Base-by-base conservation (phyloP, 2,888 invertebrate genomes). In the Amaurobius ferox region DNA sequence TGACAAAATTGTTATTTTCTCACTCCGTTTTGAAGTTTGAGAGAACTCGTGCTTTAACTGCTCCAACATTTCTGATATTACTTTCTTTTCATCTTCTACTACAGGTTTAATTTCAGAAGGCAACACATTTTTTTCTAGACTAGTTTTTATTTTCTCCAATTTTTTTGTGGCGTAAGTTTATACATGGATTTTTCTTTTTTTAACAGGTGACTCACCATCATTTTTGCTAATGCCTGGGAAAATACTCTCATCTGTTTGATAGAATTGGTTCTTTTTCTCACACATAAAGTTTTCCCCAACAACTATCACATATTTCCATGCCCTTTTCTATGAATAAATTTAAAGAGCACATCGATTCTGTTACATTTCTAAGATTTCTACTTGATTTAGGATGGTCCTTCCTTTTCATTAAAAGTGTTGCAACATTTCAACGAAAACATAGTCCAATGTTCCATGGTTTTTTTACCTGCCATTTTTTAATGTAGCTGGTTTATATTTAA, bases 221-320 rank as follows among this genome's bases (percentile, higher is more conserved):
- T 2, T 44, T 44, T 13, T 44, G 2, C 44, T 44, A 11, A 44
- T 44, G n/a, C 6, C n/a, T 44, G 44, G n/a, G 6, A 35, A 7
- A n/a, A n/a, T n/a, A n/a, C n/a, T n/a, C n/a, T n/a, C n/a, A n/a
- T n/a, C n/a, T n/a, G n/a, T n/a, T n/a, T 55, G 19, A 5, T n/a
- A 6, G 5, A 55, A 19, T n/a, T 62, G 2, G 16, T 62, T 3
- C 62, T 29, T 23, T 23, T 16, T 29, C 16, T 62, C 62, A 23
- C 3, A n/a, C n/a, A 13, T 7, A 23, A 9, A 62, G n/a, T 62
- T 62, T 62, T 13, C 7, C 23, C 13, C 62, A 23, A 19, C 62
- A 62, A n/a, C 62, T n/a, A 62, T 62, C 62, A 62, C 44, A 44
- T 44, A 44, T 44, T 44, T 44, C n/a, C 44, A 44, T 11, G 44